Evolutionary conservation across 2,888 invertebrate species (phyloP).

Genomic region (Epirrhoe alternata): DNA sequence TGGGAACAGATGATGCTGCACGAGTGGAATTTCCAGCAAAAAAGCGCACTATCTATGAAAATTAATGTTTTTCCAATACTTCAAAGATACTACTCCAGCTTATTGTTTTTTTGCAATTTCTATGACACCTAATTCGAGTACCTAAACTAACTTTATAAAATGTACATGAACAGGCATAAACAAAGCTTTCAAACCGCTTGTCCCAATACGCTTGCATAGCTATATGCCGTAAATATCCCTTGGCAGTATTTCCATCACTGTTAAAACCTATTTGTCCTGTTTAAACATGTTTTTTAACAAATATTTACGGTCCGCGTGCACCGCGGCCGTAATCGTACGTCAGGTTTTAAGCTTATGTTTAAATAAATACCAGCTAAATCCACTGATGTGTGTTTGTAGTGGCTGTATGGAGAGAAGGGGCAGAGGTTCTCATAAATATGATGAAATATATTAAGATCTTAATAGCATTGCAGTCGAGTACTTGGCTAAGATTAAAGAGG

Average conservation of each 20-base stretch:
- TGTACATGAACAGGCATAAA: background rate
- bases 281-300: constrained; percentile 67
- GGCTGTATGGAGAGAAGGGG: constrained; percentile 32
- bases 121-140: no score
- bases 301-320: constrained; percentile 67
- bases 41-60: no score
- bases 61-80: no score
- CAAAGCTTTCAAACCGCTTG: constrained; percentile 10
- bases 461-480: no score
- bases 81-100: no score
- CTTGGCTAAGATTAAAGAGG: no score
- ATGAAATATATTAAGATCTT: background rate
- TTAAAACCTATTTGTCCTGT: constrained; percentile 56
- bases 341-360: constrained; percentile 70
- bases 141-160: no score
- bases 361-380: constrained; percentile 68
- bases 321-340: constrained; percentile 68
- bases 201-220: background rate
- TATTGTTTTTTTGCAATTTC: no score
- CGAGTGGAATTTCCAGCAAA: no score
- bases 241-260: constrained; percentile 47
- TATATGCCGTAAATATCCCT: constrained; percentile 32
- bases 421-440: background rate
- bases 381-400: constrained; percentile 48
- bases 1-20: no score